Evolutionary conservation across 2,797 vertebrate genomes (phyloP).

Genomic region (Pseudocheirus occidentalis): DNA sequence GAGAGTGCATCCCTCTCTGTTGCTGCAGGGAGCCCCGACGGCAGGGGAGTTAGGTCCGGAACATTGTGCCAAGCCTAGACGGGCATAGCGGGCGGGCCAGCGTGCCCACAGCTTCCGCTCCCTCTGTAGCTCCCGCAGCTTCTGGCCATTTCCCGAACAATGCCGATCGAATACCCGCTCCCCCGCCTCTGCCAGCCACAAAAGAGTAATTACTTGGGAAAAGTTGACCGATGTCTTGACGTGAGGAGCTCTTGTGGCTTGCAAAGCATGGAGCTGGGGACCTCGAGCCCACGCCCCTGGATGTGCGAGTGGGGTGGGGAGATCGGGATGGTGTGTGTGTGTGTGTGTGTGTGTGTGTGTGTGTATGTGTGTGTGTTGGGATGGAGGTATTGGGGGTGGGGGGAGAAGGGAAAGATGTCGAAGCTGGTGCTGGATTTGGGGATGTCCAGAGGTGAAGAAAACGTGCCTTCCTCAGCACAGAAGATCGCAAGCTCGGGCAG

Average conservation of each 20-base stretch:
- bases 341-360: not conserved
- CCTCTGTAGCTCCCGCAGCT: not conserved
- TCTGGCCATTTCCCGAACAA: not conserved
- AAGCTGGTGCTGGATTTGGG: not conserved
- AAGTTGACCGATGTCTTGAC: not conserved
- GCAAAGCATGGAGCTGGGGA: not conserved
- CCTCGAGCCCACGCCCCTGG: not conserved
- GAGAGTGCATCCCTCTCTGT: accelerated
- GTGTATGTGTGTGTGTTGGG: not conserved
- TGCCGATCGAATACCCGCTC: not conserved
- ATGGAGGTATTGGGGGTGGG: not conserved
- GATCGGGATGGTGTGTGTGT: not conserved
- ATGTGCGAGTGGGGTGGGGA: not conserved
- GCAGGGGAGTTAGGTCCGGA: not conserved
- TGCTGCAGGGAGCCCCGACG: not conserved
- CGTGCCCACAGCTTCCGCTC: not conserved
- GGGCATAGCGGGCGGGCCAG: not conserved
- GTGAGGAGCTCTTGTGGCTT: not conserved
- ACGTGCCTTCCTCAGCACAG: not conserved
- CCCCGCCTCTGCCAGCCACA: constrained; percentile 1
- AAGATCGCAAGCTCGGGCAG: not conserved
- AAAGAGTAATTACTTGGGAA: constrained; percentile 49
- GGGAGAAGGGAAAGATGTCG: not conserved
- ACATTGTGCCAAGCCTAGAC: not conserved
- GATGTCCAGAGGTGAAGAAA: not conserved